Evolutionary conservation across 1,140 invertebrate species (phyloP), one percentile per base, ranked within the genome.

Genomic region (Metaphire vulgaris): DNA sequence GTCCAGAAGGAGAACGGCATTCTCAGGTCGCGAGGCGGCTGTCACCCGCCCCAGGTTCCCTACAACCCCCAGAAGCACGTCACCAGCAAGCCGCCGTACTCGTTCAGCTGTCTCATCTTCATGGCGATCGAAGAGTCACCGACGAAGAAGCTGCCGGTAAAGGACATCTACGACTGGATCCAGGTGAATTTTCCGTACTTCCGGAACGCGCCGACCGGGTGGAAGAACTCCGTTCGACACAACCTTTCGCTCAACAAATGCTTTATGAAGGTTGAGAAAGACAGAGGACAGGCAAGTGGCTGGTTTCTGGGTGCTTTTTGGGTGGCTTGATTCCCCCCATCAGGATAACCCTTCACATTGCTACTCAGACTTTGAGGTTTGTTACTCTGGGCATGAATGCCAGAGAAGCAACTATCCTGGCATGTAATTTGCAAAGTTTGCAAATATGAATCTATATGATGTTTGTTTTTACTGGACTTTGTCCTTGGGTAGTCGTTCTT

Each of bases 71-170:
- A 92, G 84, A 33, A 66, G 30, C 32, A 72, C 15, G 74, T 70
- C 31, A 70, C 29, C 67, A 74, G 72, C 66, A 97, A 97, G 86
- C 95, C 95, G 64, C 95, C 95, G 31, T 96, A 95, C 86, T 97
- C 95, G 33, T 96, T 93, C 86, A 96, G 93, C 78, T 96, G 94
- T 85, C 89, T 98, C 41, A 98, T 98, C 81, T 97, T 97, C 87
- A 97, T 98, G 95, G 95, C 95, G 28, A 96, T 97, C 79, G 95
- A 98, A 85, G 93, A 94, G 79, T 95, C 93, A 0, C 89, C 91
- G 1, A 90, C 91, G 67, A 93, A 96, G 84, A 93, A 94, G 2
- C 83, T 97, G 74, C 94, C 95, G 0, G 95, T 98, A 0, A 96
- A 96, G 83, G 76, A 77, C 78, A 87, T 87, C 77, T 87, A 87